Evolutionary conservation across 2,797 vertebrate species (phyloP).

Genomic region (Botia almorhae): DNA sequence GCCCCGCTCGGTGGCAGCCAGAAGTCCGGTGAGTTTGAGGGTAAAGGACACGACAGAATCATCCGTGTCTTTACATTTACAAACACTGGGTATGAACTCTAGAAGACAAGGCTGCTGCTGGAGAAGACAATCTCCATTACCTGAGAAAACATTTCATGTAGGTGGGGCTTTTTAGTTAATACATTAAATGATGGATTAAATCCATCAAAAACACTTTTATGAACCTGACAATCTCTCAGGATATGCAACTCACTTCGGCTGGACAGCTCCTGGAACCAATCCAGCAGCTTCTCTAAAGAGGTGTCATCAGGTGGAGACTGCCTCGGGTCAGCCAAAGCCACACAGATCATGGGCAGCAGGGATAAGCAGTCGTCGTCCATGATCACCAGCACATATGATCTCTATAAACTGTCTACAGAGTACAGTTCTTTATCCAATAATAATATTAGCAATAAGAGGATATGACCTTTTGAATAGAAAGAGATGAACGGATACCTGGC

Average conservation of each 20-base stretch:
- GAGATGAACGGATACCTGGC: not conserved
- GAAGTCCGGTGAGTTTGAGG: slow-evolving; percentile 83
- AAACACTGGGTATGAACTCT: slow-evolving; percentile 76
- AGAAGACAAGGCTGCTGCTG: slow-evolving; percentile 81
- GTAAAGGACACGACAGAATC: slow-evolving; percentile 82
- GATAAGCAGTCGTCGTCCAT: slow-evolving; percentile 85
- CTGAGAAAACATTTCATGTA: slow-evolving; percentile 45
- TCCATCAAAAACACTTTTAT: no score
- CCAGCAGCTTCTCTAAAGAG: slow-evolving; percentile 91
- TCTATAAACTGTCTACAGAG: no score
- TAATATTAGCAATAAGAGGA: no score
- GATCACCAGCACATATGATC: slow-evolving; percentile 7
- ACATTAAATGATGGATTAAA: no score
- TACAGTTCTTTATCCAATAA: no score
- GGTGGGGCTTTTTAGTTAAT: not conserved
- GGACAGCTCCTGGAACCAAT: slow-evolving; percentile 84
- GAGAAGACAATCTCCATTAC: slow-evolving; percentile 70
- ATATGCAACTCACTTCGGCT: slow-evolving; percentile 73
- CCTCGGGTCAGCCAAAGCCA: slow-evolving; percentile 77
- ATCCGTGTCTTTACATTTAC: slow-evolving; percentile 69
- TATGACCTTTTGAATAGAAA: not conserved
- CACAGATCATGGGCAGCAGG: slow-evolving; percentile 85
- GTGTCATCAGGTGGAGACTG: slow-evolving; percentile 87
- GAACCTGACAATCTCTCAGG: not conserved
- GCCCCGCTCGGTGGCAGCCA: slow-evolving; percentile 75